A percentile compares a stretch with the other conserved stretches of the same genome.
Conservation (phyloP, 1,140 invertebrate species). For the Neelides sp. region DNA sequence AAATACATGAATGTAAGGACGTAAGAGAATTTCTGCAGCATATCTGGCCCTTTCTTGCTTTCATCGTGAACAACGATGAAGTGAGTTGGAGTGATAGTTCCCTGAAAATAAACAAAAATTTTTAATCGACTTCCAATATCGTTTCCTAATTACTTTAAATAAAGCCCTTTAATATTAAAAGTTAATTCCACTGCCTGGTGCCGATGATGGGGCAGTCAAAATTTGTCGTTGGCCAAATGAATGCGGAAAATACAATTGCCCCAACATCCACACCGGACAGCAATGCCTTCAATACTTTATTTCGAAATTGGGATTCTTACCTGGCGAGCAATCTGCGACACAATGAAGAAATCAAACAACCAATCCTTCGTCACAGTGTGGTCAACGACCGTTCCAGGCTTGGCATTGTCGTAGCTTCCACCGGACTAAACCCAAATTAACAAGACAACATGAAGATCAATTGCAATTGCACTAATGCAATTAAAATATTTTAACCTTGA, state of each 20-base stretch:
- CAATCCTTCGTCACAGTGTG: constrained; percentile 57
- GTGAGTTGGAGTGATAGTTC: constrained; percentile 78
- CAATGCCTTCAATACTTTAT: too few species aligned
- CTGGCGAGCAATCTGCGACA: constrained; percentile 64
- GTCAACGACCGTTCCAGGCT: constrained; percentile 71
- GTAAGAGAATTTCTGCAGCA: constrained; percentile 70
- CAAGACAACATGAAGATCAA: neutral
- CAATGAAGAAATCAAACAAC: constrained; percentile 76
- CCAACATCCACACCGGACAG: too few species aligned
- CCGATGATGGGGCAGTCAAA: too few species aligned
- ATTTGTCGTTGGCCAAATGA: too few species aligned
- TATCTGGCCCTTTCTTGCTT: constrained; percentile 57
- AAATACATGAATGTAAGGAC: constrained; percentile 88
- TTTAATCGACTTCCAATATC: too few species aligned
- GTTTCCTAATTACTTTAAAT: too few species aligned
- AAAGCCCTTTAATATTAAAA: too few species aligned
- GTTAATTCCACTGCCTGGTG: too few species aligned
- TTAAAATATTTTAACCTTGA: neutral
- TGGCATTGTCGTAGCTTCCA: constrained; percentile 51
- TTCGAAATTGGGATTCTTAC: too few species aligned
- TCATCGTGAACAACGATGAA: constrained; percentile 72
- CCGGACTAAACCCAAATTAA: neutral
- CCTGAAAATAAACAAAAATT: constrained; percentile 40
- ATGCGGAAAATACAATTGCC: too few species aligned
- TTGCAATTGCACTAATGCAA: neutral